Base-by-base conservation (phyloP, 2,888 invertebrate genomes). In the Lacanobia oleracea region DNA sequence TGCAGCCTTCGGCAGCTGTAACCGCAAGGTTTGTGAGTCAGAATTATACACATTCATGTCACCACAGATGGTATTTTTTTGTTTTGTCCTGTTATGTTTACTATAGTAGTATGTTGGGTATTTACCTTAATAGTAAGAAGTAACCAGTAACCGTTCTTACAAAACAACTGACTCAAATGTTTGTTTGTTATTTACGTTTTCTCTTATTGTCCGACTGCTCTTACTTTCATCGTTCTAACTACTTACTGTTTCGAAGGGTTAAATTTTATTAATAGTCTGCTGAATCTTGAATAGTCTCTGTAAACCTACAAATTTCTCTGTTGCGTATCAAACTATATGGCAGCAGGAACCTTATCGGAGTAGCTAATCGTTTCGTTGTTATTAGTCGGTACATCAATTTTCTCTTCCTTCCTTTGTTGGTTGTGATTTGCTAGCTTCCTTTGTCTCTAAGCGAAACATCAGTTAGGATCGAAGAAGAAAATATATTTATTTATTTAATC, bases 1-100 rank as follows among this genome's bases (percentile, higher is more conserved):
- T 59, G 4, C 37, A 77, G 33, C 72, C 82, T 77, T 75, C 63
- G 40, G 45, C 21, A 67, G 59, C 51, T 68, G 61, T 40, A 56
- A 81, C 84, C 84, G 10, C 77, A 82, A 75, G 54, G 45, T 63
- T 64, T 54, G 59, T 82, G 84, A 82, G 37, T 82, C 81, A 82
- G 50, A 23, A 48, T 60, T 68, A 10, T 61, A 68, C 43, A 81
- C 76, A 73, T 76, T 84, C 70, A 69, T 68, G 67, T 64, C 45
- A 59, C 65, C 21, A 68, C 59, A 75, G 56, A 50, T 81, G 81
- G 23, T 27, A 27, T 27, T 27, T 67, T 63, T 33, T 6, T 33
- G 6, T 68, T 63, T 76, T 43, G 7, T 54, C 1, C n/a, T n/a
- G 40, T 75, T 23, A 57, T 80, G 75, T 48, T 62, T 37, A 40